Conservation (phyloP, 2,888 invertebrate genomes). For the Anthophora plumipes region DNA sequence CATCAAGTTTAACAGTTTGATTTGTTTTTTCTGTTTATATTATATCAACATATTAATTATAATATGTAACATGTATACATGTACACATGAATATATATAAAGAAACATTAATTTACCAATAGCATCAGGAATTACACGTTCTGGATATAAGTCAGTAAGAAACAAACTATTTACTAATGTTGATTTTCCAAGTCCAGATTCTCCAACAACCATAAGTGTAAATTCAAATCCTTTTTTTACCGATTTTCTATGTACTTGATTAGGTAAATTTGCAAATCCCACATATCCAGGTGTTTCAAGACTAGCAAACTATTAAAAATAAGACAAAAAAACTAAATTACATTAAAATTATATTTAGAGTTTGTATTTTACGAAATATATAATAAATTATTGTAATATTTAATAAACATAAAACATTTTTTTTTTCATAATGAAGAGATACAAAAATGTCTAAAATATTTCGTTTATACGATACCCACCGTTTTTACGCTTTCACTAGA, state of each 20-base stretch:
- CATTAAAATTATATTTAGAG: neutral
- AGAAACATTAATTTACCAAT: slow-evolving; percentile 87
- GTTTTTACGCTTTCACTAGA: slow-evolving; percentile 83
- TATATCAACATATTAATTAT: slow-evolving; percentile 21
- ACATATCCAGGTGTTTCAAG: slow-evolving; percentile 95
- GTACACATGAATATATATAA: slow-evolving; percentile 17
- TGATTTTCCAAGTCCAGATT: slow-evolving; percentile 96
- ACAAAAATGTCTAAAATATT: neutral
- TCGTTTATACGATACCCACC: slow-evolving; percentile 68
- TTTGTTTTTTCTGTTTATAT: slow-evolving; percentile 91
- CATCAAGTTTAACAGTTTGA: slow-evolving; percentile 96
- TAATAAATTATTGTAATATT: neutral
- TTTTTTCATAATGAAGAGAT: neutral
- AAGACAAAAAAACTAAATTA: slow-evolving; percentile 47
- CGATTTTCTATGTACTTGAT: slow-evolving; percentile 98
- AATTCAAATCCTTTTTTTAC: slow-evolving; percentile 99
- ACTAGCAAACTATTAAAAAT: slow-evolving; percentile 90
- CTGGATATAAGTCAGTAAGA: slow-evolving; percentile 97
- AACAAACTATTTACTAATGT: slow-evolving; percentile 98
- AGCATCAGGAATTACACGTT: slow-evolving; percentile 94
- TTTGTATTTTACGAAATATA: neutral
- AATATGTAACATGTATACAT: slow-evolving; percentile 8
- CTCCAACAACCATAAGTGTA: slow-evolving; percentile 97
- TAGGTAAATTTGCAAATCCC: slow-evolving; percentile 97
- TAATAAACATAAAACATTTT: neutral